Evolutionary conservation across 2,888 invertebrate species (phyloP), one percentile per base, ranked within the genome.

Genomic region (Agonopterix subpropinquella): DNA sequence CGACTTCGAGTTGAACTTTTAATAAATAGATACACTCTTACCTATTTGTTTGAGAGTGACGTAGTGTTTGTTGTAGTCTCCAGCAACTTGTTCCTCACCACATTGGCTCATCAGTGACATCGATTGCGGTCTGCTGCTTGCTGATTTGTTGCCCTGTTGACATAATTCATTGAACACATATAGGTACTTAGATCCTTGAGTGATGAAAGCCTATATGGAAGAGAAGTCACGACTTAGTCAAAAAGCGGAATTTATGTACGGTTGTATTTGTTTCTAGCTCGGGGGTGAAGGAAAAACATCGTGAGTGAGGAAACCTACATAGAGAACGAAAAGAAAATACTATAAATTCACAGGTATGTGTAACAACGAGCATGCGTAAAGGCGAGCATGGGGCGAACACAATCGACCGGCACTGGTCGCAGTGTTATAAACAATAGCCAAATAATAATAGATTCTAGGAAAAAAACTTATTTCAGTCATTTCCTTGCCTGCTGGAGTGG

Each of bases 41-140:
- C 93, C 93, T 39, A 94, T 92, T 60, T 92, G 92, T 56, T 91
- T 90, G 10, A 92, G 76, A 0, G 92, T 92, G 48, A 90, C 89
- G 54, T 91, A 90, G 51, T 89, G 77, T 53, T 89, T 89, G 60
- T 77, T 86, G 68, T 91, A 92, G 10, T 90, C 90, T 0, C 91
- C 91, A 1, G 82, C 73, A 0, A 86, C 72, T 53, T 90, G 89
- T 39, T 90, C 90, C 45, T 90, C 90, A 0, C 89, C 89, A 52
- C 89, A 87, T 54, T 90, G 90, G 52, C 89, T 89, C 67, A 88
- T 59, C 28, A 90, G 63, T 0, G 90, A 90, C 72, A 90, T 88
- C 0, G 90, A 91, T 51, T 89, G 89, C 0, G 90, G 90, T 41
- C 90, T 64, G 59, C 90, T 90, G 59, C 86, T 73, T 1, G 58